Evolutionary conservation across 2,113 vertebrate genomes (phyloP), one percentile per base, ranked within the genome.

Genomic region (Pedetes capensis): DNA sequence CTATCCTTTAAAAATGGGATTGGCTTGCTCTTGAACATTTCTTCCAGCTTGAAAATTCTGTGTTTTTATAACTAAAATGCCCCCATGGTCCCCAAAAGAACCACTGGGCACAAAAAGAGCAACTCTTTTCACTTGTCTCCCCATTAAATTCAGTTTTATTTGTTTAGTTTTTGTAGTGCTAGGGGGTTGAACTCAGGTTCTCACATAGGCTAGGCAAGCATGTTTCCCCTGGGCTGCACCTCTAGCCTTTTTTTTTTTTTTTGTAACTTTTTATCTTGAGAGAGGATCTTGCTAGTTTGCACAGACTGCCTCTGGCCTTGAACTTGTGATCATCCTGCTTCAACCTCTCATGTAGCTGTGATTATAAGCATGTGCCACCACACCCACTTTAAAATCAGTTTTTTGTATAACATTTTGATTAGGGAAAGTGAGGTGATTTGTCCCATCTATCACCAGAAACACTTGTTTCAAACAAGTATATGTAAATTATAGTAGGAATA

Each of bases 381-480:
- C n/a, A n/a, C n/a, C n/a, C n/a, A n/a, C n/a, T n/a, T n/a, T n/a
- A n/a, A 68, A 92, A 64, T 83, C 27, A 80, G 22, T 42, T 39
- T 71, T 42, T 75, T 66, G 1, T 76, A 25, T 93, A 47, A 87
- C n/a, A 18, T 76, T 85, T 82, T 80, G n/a, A 51, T 57, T 51
- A 27, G 72, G 29, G 25, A 61, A 82, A 89, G 12, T 42, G 32
- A 80, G 63, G 61, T 69, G 34, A 81, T 59, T 51, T 87, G 64
- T 72, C 80, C 39, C 3, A 47, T 55, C 39, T 68, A 83, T 74
- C 68, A 66, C n/a, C 25, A 7, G 12, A 92, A 84, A 32, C 53
- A 69, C 55, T 87, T 88, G 10, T 95, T 92, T 92, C 27, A 29
- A 63, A 55, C 14, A 49, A n/a, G n/a, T 29, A 4, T 95, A 91